Evolutionary conservation across 2,888 invertebrate genomes (phyloP).

Genomic region (Automeris io): DNA sequence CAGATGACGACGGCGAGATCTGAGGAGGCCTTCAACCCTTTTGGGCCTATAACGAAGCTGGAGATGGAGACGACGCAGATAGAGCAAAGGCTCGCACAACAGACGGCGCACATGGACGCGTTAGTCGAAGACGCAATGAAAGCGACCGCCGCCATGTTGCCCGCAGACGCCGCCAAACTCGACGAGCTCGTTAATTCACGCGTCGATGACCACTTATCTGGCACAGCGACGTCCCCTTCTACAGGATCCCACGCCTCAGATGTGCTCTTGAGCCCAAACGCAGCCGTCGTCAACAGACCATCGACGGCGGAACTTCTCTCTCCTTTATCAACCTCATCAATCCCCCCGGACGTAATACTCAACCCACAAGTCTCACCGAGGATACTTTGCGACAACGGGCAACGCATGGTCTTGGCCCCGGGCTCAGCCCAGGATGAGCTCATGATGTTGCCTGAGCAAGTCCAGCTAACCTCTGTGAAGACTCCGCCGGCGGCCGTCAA

Average conservation of each 20-base stretch:
- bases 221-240: slow-evolving; percentile 44
- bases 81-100: slow-evolving; percentile 53
- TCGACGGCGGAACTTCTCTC: slow-evolving; percentile 47
- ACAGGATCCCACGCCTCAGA: slow-evolving; percentile 52
- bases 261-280: slow-evolving; percentile 48
- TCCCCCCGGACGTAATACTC: slow-evolving; percentile 78
- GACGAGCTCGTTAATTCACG: slow-evolving; percentile 77
- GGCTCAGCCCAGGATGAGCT: slow-evolving; percentile 45
- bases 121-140: slow-evolving; percentile 69
- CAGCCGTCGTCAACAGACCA: slow-evolving; percentile 43
- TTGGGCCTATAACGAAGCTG: slow-evolving; percentile 55
- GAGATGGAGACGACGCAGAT: slow-evolving; percentile 53
- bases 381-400: slow-evolving; percentile 58
- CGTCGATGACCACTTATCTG: slow-evolving; percentile 57
- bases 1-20: slow-evolving; percentile 29
- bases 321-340: slow-evolving; percentile 43
- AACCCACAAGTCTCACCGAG: slow-evolving; percentile 78
- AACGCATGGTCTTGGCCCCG: slow-evolving; percentile 35
- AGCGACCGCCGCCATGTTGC: slow-evolving; percentile 60
- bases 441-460: slow-evolving; percentile 58
- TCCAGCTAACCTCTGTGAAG: slow-evolving; percentile 58
- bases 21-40: slow-evolving; percentile 51
- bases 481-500: slow-evolving; percentile 81
- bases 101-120: slow-evolving; percentile 67
- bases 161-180: slow-evolving; percentile 66